These are phyloP conservation scores for Ornithoptera priamus DNA, from an alignment of 2,888 invertebrate genomes.

Conservation along the genomic window DNA sequence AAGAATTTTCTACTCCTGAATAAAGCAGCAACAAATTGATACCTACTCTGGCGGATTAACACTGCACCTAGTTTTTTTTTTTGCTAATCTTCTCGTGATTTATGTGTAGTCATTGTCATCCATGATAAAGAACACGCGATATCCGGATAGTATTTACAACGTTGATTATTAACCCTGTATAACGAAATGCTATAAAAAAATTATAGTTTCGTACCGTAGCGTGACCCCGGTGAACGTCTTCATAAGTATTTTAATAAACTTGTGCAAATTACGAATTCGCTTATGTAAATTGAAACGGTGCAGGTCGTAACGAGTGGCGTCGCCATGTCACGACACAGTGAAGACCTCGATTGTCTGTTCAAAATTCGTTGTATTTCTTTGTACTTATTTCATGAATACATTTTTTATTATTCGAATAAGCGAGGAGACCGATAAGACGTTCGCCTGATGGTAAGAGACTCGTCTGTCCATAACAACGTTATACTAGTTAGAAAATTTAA, in stretches of 20 bases:
- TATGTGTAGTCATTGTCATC: background rate
- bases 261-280: slow-evolving; percentile 35
- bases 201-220: slow-evolving; percentile 5
- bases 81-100: slow-evolving; percentile 10
- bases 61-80: background rate
- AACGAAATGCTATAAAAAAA: slow-evolving; percentile 4
- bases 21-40: background rate
- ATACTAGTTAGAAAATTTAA: too few species aligned
- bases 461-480: background rate
- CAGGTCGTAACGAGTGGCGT: slow-evolving; percentile 40
- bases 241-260: slow-evolving; percentile 29
- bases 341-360: slow-evolving; percentile 17
- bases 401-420: background rate
- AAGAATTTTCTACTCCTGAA: background rate
- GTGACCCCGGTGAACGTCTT: slow-evolving; percentile 30
- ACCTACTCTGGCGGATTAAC: background rate
- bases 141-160: slow-evolving; percentile 7
- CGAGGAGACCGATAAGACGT: too few species aligned
- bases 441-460: too few species aligned
- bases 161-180: slow-evolving; percentile 11
- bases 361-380: slow-evolving; percentile 14
- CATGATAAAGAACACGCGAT: slow-evolving; percentile 13
- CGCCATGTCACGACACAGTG: slow-evolving; percentile 42
- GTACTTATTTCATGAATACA: slow-evolving; percentile 12
- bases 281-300: slow-evolving; percentile 36